Evolutionary conservation across 2,888 invertebrate genomes (phyloP).

Genomic region (Tridacna crocea): DNA sequence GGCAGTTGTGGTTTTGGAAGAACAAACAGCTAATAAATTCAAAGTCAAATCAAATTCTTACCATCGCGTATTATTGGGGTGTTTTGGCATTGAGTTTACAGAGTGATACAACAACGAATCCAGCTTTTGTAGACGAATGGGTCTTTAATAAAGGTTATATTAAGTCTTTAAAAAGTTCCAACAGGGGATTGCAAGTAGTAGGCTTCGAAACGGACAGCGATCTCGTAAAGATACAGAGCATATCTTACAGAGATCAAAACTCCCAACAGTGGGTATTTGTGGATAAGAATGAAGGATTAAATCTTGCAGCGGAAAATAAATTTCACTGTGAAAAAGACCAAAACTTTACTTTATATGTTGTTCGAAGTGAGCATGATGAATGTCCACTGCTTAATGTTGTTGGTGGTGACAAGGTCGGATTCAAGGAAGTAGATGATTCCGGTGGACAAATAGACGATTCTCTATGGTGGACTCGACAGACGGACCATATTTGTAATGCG

Average conservation of each 20-base stretch:
- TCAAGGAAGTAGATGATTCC: neutral
- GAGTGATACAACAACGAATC: neutral
- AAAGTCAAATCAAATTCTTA: neutral
- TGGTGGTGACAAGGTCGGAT: slow-evolving; percentile 3
- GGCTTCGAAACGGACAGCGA: neutral
- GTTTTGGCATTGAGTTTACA: neutral
- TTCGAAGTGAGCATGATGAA: slow-evolving; percentile 21
- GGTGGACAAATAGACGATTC: neutral
- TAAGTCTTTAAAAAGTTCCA: neutral
- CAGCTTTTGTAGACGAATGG: neutral
- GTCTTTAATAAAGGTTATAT: neutral
- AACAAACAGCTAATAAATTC: neutral
- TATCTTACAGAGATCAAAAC: neutral
- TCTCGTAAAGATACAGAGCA: neutral
- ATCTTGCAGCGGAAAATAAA: neutral
- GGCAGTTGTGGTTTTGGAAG: slow-evolving; percentile 18
- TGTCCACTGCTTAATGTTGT: slow-evolving; percentile 14
- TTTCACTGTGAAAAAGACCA: slow-evolving; percentile 15
- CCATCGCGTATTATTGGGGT: neutral
- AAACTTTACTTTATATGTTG: neutral
- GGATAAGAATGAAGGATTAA: slow-evolving; percentile 7
- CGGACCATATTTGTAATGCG: slow-evolving; percentile 10
- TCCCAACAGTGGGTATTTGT: slow-evolving; percentile 1
- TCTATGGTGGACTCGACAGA: slow-evolving; percentile 5
- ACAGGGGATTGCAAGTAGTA: neutral